These are phyloP conservation scores for Eleutherodactylus coqui DNA, from an alignment of 2,797 vertebrate genomes.

Conservation along the genomic window DNA sequence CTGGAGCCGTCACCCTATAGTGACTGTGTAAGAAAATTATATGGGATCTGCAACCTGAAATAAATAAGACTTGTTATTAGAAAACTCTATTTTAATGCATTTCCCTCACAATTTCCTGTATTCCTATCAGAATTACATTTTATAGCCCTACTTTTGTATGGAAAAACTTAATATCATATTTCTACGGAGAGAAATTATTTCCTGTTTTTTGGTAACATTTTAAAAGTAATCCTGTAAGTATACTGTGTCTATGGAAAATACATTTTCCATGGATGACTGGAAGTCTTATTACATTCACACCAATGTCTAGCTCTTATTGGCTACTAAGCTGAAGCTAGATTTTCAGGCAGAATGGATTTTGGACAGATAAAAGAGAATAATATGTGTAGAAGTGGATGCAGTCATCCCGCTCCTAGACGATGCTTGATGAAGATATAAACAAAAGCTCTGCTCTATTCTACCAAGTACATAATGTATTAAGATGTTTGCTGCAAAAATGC, in stretches of 20 bases:
- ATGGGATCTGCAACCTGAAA: no score
- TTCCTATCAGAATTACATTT: neutral
- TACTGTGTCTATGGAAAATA: neutral
- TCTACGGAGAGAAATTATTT: neutral
- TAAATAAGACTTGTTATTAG: no score
- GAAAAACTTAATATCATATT: neutral
- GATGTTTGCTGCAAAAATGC: slow-evolving; percentile 15
- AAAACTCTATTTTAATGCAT: no score
- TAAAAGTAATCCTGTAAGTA: neutral
- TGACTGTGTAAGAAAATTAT: no score
- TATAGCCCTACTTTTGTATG: no score
- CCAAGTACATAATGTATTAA: neutral
- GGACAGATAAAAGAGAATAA: slow-evolving; percentile 3
- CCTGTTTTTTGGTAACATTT: neutral
- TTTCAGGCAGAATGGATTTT: neutral
- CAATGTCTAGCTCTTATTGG: neutral
- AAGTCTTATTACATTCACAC: neutral
- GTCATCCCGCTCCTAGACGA: neutral
- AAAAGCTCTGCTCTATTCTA: neutral
- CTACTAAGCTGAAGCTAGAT: neutral
- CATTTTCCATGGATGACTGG: neutral
- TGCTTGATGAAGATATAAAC: neutral
- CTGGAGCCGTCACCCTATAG: no score
- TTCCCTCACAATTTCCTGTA: neutral
- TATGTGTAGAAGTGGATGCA: neutral